Evolutionary conservation across 2,888 invertebrate genomes (phyloP).

Genomic region (Drosophila niveifrons): DNA sequence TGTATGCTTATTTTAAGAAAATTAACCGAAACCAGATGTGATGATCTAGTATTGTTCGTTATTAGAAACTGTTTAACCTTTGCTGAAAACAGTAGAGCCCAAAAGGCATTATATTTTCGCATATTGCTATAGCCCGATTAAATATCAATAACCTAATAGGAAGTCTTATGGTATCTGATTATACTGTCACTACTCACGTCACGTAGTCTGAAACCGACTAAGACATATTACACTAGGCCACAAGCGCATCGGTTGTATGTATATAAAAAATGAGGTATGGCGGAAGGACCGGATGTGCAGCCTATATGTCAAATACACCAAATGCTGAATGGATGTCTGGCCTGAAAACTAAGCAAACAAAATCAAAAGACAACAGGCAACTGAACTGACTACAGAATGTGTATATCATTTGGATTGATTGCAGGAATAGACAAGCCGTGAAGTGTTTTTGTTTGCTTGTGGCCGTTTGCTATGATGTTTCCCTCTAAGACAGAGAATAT

Average conservation of each 20-base stretch:
- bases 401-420: constrained; percentile 81
- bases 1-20: not conserved
- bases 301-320: constrained; percentile 78
- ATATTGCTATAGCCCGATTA: constrained; percentile 19
- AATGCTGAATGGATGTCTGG: constrained; percentile 51
- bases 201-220: constrained; percentile 60
- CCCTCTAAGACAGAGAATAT: not conserved
- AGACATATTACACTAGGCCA: constrained; percentile 70
- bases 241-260: constrained; percentile 25
- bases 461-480: constrained; percentile 24
- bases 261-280: constrained; percentile 60
- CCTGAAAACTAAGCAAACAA: constrained; percentile 64
- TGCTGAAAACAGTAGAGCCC: not conserved
- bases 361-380: constrained; percentile 38
- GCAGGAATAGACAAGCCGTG: constrained; percentile 50
- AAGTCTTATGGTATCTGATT: constrained; percentile 32
- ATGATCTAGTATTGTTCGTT: too few relatives aligned
- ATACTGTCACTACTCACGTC: constrained; percentile 23
- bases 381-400: constrained; percentile 63
- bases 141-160: constrained; percentile 63
- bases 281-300: constrained; percentile 50
- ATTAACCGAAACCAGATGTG: not conserved
- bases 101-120: not conserved
- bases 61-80: not conserved
- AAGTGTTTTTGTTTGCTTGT: constrained; percentile 67